Percentiles rank a stretch among this genome's conserved stretches.
Evolutionary conservation across 2,888 invertebrate genomes (phyloP).

Genomic region (Drosophila rellima): DNA sequence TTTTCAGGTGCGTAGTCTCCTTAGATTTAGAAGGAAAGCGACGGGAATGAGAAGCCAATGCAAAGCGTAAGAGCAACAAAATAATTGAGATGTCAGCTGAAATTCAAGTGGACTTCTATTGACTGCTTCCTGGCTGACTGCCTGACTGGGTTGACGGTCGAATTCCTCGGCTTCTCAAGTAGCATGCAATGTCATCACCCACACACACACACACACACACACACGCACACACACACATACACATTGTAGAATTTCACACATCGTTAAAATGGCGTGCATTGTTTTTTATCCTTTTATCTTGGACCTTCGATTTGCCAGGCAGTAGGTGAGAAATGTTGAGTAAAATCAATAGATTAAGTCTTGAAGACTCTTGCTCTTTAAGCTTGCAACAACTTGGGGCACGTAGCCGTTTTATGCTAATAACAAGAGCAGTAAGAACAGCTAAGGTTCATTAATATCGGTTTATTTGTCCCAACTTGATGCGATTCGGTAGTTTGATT

Average conservation of each 20-base stretch:
- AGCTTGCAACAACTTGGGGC: conserved; percentile 37
- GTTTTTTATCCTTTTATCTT: conserved; percentile 38
- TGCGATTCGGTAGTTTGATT: no score
- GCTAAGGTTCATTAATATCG: no score
- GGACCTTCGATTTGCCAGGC: conserved; percentile 46
- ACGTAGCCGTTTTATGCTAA: conserved; percentile 42
- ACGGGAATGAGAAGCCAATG: conserved; percentile 21
- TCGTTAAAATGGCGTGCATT: conserved; percentile 50
- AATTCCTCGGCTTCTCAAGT: conserved; percentile 36
- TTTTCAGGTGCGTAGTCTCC: conserved; percentile 4
- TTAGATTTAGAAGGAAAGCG: not conserved
- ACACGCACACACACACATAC: conserved; percentile 7
- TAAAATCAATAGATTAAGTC: conserved; percentile 64
- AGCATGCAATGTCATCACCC: conserved; percentile 57
- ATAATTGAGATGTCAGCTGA: conserved; percentile 78
- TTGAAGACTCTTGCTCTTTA: conserved; percentile 22
- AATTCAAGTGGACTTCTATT: conserved; percentile 80
- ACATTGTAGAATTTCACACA: conserved; percentile 15
- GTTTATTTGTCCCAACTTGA: no score
- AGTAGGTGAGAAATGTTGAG: conserved; percentile 49
- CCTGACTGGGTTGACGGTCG: conserved; percentile 36
- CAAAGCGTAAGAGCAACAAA: conserved; percentile 63
- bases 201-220: conserved; percentile 16
- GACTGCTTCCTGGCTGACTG: conserved; percentile 67
- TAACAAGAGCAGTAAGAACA: conserved; percentile 9